Conservation (phyloP, 2,888 invertebrate genomes). For the Ophioninae sp. region DNA sequence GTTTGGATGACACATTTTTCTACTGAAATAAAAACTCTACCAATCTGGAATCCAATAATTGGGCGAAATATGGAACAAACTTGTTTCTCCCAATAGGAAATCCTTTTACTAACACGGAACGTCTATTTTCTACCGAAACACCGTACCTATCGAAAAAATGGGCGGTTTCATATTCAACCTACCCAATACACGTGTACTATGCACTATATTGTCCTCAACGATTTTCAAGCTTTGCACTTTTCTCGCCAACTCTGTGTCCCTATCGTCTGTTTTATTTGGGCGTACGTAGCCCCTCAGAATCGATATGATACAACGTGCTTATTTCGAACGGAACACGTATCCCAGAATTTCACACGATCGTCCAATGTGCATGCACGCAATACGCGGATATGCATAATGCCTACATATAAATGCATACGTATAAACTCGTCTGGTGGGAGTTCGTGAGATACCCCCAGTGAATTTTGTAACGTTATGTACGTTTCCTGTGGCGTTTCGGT, state of each 20-base stretch:
- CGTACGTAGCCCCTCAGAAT: slow-evolving; percentile 1
- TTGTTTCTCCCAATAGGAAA: too few species aligned
- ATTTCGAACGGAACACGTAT: slow-evolving; percentile 39
- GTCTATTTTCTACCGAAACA: too few species aligned
- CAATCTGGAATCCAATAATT: too few species aligned
- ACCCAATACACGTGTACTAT: slow-evolving; percentile 6
- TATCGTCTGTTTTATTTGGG: neutral
- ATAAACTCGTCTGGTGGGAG: slow-evolving; percentile 22
- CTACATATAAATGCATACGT: slow-evolving; percentile 11
- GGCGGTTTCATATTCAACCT: neutral
- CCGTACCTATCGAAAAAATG: neutral
- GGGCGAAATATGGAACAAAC: too few species aligned
- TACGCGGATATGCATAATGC: slow-evolving; percentile 7
- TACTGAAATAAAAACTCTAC: too few species aligned
- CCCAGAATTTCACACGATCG: neutral
- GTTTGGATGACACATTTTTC: too few species aligned
- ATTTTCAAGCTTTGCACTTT: slow-evolving; percentile 55
- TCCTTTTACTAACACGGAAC: too few species aligned
- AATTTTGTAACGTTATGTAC: slow-evolving; percentile 61
- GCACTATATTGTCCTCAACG: slow-evolving; percentile 14
- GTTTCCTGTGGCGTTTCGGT: slow-evolving; percentile 51
- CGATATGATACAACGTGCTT: slow-evolving; percentile 33
- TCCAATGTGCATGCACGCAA: neutral
- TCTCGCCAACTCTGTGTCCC: slow-evolving; percentile 45
- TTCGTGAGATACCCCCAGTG: slow-evolving; percentile 53